Base-by-base conservation (phyloP, 2,113 vertebrate genomes). In the Lipophrys pholis region DNA sequence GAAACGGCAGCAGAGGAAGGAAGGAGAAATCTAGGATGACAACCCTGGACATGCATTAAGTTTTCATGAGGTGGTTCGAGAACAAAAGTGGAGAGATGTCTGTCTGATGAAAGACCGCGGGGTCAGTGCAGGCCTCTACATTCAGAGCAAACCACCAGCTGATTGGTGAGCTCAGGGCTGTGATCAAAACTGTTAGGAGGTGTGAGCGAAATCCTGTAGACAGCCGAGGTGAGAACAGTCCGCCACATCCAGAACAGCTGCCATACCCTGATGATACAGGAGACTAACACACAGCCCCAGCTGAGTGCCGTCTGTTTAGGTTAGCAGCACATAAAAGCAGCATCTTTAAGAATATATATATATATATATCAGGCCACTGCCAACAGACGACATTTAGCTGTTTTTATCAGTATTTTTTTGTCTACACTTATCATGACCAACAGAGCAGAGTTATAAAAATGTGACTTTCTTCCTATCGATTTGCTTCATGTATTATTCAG, bases 401-500 rank as follows among this genome's bases (percentile, higher is more conserved):
- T 15, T 53, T 50, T 42, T 42, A 0, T 12, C 11, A 30, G n/a
- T 21, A 45, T 35, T 60, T 67, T 72, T n/a, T n/a, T 41, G 12
- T 45, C 16, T 2, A 2, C 21, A 52, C 41, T 71, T 63, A 36
- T 65, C 55, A 86, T 77, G 52, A 48, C 55, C 73, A 81, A 69
- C 55, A 51, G 71, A 73, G 14, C 39, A 66, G 48, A 77, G 51
- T 49, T 59, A 50, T 35, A 66, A 77, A 81, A 83, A 62, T 8
- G 8, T 61, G 54, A 74, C 64, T 89, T 84, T 81, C 63, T 57
- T 64, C 41, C 56, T 73, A 87, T 90, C 56, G 87, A 91, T 90
- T 65, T 16, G 16, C 65, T 67, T 35, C 42, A 85, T 90, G 81
- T 77, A 76, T 91, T 87, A 91, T 90, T 92, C 84, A 91, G 81